phyloP scores from a whole-genome alignment of 1,140 invertebrate species.

The Carposina sasakii region DNA sequence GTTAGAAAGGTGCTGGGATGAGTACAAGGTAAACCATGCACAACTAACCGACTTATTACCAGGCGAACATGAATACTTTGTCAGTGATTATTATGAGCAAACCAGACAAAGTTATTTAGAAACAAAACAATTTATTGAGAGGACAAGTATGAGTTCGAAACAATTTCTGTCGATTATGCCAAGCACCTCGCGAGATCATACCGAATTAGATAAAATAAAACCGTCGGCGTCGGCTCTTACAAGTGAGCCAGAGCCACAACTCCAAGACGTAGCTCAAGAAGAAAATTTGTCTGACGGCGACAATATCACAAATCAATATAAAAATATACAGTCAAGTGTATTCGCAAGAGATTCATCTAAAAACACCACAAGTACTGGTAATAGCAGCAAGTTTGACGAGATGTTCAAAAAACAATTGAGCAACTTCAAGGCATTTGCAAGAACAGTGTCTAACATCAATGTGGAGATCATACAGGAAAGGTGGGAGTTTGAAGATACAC shows the following conservation, averaged over 20 bases:
- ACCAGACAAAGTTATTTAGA: not conserved
- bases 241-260: not conserved
- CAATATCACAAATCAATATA: not conserved
- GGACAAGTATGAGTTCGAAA: not conserved
- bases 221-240: not conserved
- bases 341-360: not conserved
- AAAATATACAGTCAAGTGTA: not conserved
- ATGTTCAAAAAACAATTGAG: not conserved
- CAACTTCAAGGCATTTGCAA: constrained; percentile 1
- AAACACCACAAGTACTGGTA: not conserved
- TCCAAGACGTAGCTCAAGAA: too few species aligned
- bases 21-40: not conserved
- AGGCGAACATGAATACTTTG: not conserved
- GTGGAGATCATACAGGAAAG: not conserved
- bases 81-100: not conserved
- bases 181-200: not conserved
- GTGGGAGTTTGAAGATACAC: not conserved
- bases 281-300: too few species aligned
- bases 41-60: not conserved
- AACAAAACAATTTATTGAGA: not conserved
- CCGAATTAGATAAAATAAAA: not conserved
- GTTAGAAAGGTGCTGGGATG: not conserved
- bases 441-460: not conserved
- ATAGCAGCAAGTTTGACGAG: not conserved
- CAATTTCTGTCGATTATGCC: not conserved